Evolutionary conservation across 2,113 vertebrate species (phyloP), one percentile per base, ranked within the genome.

Genomic region (Syngnathus floridae): DNA sequence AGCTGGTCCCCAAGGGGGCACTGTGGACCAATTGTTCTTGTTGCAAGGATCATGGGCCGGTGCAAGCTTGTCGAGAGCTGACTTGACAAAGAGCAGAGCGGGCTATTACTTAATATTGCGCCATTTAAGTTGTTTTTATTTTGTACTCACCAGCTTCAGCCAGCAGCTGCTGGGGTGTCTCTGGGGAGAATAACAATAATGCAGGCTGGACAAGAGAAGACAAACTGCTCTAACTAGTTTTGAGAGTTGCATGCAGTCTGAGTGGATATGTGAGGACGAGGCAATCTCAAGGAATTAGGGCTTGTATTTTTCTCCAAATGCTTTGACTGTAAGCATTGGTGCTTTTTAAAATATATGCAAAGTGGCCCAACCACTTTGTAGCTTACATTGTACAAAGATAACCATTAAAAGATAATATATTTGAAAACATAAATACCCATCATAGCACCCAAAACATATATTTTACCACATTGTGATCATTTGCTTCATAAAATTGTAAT

Each of bases 101-200:
- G 76, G 76, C 75, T 82, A 82, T 89, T 87, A 85, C 87, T 85
- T 79, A 83, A 87, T 84, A 87, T 87, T 88, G 86, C 86, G 80
- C 79, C 84, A 87, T 86, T 88, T 85, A 79, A 75, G 76, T 69
- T 77, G 81, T 84, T 86, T 86, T 81, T 86, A 84, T 86, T 87
- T 84, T 78, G 78, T 82, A 76, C 82, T 86, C 73, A 77, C 60
- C 70, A 56, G 68, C 72, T 83, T 57, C 61, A 76, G 81, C 72
- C 66, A 74, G 69, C 70, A 82, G 78, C 64, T 66, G 8, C 66
- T 61, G 5, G 56, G 19, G 48, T 36, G 43, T 84, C 80, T 80
- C 82, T 52, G 62, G 72, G 81, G 79, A 78, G 77, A 63, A 61
- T 7, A 41, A 57, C 12, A 57, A 57, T 57, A 57, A 19, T 37